Percentiles rank a stretch among this genome's conserved stretches.
phyloP scores from a whole-genome alignment of 2,888 invertebrate species.

The Vesta saturnalis region DNA sequence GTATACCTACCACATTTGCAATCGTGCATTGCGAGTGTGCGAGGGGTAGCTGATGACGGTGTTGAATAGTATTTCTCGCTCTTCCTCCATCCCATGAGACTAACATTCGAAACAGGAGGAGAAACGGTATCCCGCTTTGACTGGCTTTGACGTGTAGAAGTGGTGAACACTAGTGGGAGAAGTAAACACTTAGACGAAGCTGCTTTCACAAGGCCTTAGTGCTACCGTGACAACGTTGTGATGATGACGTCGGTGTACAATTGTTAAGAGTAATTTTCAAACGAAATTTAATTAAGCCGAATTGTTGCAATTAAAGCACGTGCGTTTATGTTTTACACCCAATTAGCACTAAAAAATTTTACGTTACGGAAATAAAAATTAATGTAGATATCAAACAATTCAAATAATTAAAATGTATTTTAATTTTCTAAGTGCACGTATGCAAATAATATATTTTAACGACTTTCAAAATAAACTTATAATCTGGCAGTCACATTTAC shows the following conservation, averaged over 20 bases:
- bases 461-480: constrained; percentile 7
- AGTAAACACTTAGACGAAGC: constrained; percentile 54
- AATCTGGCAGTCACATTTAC: constrained; percentile 29
- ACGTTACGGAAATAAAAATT: neutral
- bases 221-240: constrained; percentile 47
- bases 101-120: constrained; percentile 46
- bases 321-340: neutral
- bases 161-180: constrained; percentile 56
- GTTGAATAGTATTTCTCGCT: constrained; percentile 52
- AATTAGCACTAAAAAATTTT: neutral
- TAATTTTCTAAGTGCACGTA: constrained; percentile 19
- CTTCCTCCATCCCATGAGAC: constrained; percentile 53
- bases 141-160: constrained; percentile 56
- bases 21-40: constrained; percentile 48
- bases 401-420: neutral
- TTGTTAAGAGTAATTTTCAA: neutral
- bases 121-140: constrained; percentile 50
- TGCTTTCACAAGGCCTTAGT: constrained; percentile 55
- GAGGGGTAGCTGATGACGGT: constrained; percentile 51
- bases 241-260: constrained; percentile 11
- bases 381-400: neutral
- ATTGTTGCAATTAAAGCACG: neutral
- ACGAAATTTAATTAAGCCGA: neutral
- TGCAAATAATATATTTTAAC: constrained; percentile 15
- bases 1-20: constrained; percentile 19